Evolutionary conservation across 2,113 vertebrate genomes (phyloP).

Genomic region (Piprites chloris): DNA sequence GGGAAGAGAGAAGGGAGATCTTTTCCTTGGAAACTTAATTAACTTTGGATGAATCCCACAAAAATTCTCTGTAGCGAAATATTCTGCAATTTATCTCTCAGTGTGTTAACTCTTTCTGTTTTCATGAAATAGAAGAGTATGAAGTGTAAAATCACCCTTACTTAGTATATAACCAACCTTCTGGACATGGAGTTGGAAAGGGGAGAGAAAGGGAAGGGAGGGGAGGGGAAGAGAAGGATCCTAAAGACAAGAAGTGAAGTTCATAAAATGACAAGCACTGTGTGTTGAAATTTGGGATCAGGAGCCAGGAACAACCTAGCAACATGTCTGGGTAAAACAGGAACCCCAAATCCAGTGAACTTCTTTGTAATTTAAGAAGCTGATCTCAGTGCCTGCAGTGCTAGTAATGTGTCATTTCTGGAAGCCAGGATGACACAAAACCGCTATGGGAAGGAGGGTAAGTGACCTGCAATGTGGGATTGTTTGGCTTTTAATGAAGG

Average conservation of each 20-base stretch:
- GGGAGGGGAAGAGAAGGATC: no score
- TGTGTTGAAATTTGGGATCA: background rate
- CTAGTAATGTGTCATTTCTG: background rate
- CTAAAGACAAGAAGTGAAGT: background rate
- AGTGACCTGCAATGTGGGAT: background rate
- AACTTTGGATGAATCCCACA: background rate
- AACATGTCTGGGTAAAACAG: background rate
- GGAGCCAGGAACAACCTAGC: background rate
- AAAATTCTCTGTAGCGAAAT: background rate
- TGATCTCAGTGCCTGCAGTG: background rate
- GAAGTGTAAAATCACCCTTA: background rate
- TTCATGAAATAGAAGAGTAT: background rate
- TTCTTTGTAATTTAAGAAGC: background rate
- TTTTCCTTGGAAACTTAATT: background rate
- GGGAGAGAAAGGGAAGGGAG: no score
- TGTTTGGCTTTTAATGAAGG: background rate
- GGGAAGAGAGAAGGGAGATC: background rate
- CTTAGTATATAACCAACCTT: background rate
- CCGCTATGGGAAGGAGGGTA: slow-evolving; percentile 13
- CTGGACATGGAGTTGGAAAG: background rate
- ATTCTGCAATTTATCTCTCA: background rate
- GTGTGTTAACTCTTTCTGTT: background rate
- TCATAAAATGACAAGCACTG: background rate
- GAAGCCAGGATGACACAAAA: background rate
- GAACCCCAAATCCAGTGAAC: background rate